These are phyloP conservation scores for Coremacera marginata DNA, from an alignment of 2,888 invertebrate species.

Conservation along the genomic window DNA sequence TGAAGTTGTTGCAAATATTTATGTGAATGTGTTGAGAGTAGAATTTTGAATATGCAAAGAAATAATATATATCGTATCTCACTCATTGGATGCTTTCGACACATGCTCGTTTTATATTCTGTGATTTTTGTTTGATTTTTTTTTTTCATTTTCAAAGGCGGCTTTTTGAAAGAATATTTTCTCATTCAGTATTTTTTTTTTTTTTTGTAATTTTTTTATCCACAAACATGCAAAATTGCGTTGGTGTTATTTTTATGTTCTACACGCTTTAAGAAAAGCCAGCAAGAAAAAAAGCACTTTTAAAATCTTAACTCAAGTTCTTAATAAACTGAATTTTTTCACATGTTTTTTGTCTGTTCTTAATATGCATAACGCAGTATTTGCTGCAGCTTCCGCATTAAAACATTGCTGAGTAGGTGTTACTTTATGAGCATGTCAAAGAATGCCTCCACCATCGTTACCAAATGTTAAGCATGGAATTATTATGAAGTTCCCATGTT, in stretches of 20 bases:
- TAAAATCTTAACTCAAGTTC: conserved; percentile 16
- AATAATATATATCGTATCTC: not conserved
- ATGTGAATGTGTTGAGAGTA: no score
- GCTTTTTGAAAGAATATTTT: not conserved
- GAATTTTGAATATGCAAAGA: no score
- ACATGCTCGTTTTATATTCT: not conserved
- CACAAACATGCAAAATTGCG: conserved; percentile 22
- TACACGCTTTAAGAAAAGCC: not conserved
- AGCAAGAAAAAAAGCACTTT: conserved; percentile 8
- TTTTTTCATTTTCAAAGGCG: not conserved
- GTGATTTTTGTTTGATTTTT: not conserved
- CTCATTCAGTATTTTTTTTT: not conserved
- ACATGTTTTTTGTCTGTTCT: conserved; percentile 7
- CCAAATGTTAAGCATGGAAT: not conserved
- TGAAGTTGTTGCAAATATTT: no score
- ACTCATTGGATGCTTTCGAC: not conserved
- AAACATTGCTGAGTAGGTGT: conserved; percentile 20
- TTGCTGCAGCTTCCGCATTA: conserved; percentile 14
- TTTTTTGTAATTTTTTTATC: not conserved
- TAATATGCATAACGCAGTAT: conserved; percentile 19
- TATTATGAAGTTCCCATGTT: not conserved
- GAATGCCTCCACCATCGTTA: conserved; percentile 19
- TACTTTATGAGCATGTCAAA: conserved; percentile 20
- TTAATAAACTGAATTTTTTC: no score
- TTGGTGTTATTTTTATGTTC: conserved; percentile 29